These are phyloP conservation scores for Laterallus jamaicensis DNA, from an alignment of 2,113 vertebrate genomes.

Conservation along the genomic window DNA sequence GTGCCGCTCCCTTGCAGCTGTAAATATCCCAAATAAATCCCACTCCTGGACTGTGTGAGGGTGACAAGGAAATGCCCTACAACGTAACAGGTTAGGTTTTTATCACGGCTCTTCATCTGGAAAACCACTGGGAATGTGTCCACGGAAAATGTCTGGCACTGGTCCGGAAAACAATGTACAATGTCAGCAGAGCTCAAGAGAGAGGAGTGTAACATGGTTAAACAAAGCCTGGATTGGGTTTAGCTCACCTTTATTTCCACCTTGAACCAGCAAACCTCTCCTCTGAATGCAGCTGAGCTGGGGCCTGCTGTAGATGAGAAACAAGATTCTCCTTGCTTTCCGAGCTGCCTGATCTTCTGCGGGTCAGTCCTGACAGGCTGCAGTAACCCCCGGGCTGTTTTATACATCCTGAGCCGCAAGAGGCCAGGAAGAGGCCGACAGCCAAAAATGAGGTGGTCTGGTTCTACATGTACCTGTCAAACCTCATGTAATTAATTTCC, in stretches of 20 bases:
- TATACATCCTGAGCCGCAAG: background rate
- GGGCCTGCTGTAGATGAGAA: background rate
- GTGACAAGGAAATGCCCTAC: background rate
- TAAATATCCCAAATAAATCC: background rate
- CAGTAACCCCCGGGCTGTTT: background rate
- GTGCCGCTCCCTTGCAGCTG: background rate
- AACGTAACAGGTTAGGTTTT: background rate
- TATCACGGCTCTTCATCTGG: background rate
- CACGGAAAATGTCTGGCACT: background rate
- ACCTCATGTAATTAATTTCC: background rate
- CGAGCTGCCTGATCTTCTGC: background rate
- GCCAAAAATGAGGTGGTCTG: background rate
- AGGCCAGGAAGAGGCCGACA: background rate
- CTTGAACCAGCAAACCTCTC: background rate
- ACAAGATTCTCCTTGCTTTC: background rate
- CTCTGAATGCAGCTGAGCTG: background rate
- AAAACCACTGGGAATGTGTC: background rate
- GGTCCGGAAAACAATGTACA: background rate
- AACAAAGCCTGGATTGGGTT: background rate
- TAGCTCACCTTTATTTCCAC: background rate
- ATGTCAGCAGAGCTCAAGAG: background rate
- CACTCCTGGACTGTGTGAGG: background rate
- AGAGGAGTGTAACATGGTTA: background rate
- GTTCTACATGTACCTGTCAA: background rate
- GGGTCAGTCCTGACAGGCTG: background rate